These are phyloP conservation scores for Callorhinus ursinus DNA, from an alignment of 2,113 vertebrate genomes.

Conservation along the genomic window DNA sequence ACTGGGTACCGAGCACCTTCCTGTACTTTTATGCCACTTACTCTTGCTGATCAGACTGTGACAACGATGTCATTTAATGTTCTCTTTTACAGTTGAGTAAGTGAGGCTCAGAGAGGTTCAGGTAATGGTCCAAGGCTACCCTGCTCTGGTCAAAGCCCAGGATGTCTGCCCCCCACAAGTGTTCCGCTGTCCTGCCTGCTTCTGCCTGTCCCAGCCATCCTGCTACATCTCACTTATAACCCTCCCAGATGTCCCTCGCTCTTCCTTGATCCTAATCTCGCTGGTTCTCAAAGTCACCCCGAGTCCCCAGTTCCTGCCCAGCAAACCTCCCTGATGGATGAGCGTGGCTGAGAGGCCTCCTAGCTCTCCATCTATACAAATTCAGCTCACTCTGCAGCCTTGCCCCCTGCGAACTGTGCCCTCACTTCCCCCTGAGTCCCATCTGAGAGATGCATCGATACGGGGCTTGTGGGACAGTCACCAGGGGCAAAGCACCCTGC, in stretches of 20 bases:
- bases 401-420: background rate
- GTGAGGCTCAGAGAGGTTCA: background rate
- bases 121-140: background rate
- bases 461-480: background rate
- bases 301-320: rapidly evolving
- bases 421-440: background rate
- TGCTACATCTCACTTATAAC: background rate
- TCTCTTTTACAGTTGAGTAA: background rate
- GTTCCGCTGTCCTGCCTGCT: rapidly evolving
- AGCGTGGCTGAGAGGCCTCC: too few relatives aligned
- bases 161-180: rapidly evolving
- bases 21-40: background rate
- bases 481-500: rapidly evolving
- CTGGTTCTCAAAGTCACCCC: background rate
- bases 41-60: background rate
- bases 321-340: background rate
- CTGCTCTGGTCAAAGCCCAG: background rate
- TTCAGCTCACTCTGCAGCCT: rapidly evolving
- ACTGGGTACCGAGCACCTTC: background rate
- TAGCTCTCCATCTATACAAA: background rate
- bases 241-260: background rate
- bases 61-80: background rate
- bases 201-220: background rate
- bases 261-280: background rate
- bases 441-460: background rate